Evolutionary conservation across 2,113 vertebrate species (phyloP), one percentile per base, ranked within the genome.

Genomic region (Rhombomys opimus): DNA sequence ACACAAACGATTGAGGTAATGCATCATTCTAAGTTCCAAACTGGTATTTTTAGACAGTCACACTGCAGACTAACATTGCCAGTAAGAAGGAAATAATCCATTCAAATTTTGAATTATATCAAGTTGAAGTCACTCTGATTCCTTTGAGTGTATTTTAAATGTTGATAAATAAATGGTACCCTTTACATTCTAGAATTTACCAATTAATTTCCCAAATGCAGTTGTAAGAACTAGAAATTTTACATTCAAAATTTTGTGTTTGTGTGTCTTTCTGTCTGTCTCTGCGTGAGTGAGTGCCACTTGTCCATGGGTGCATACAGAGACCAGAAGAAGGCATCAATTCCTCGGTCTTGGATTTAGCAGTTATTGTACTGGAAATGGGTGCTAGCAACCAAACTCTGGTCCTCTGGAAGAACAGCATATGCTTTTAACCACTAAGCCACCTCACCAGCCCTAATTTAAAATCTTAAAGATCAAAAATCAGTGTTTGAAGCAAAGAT

Each of bases 401-500:
- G 17, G 7, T 86, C 10, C 61, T 50, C 30, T 57, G 30, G 30
- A 80, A 54, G 50, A 80, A 17, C 25, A 67, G 27, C 27, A 41
- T 50, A 10, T 50, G 12, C 27, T 67, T 41, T 50, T 86, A 67
- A 46, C 61, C 41, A 32, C 27, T 32, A 50, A 67, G 27, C 27
- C 41, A 67, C 50, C 17, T 67, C 41, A 41, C 27, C 5, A 50
- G 61, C 25, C 9, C 61, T 23, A 95, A 88, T 85, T 89, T 94
- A 63, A 87, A 54, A 95, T 65, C 93, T 94, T 94, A 65, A 75
- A 93, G 9, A 87, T 73, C 11, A 46, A 59, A 95, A 96, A 77
- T 78, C 32, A 82, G 72, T 75, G 15, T 84, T 65, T 75, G 90
- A 97, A 50, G 30, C 15, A 2, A 30, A 87, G 76, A 12, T 59